Evolutionary conservation across 2,113 vertebrate genomes (phyloP), one percentile per base, ranked within the genome.

Genomic region (Spea bombifrons): DNA sequence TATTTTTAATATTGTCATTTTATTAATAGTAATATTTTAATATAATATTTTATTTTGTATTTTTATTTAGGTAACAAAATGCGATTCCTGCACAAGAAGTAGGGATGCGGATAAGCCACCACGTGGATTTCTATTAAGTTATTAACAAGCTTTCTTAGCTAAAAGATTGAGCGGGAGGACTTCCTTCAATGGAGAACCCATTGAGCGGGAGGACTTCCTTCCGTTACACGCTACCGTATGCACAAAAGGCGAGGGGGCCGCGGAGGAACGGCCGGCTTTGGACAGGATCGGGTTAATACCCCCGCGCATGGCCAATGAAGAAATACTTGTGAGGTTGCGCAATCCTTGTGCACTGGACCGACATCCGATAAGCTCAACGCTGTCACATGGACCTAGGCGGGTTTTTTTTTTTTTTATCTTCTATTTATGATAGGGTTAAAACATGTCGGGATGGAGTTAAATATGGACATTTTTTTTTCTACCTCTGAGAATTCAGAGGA

Each of bases 51-150:
- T 67, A 7, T 45, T 65, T 76, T 78, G 75, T 82, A 76, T 81
- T 73, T 81, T 83, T 50, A 66, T 49, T 13, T 83, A 99, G 97
- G 97, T 85, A 99, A 92, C 89, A 99, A 98, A 93, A 98, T 99
- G 96, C 97, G 96, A 89, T 98, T 98, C 85, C 97, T 98, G 75
- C 96, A 99, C 90, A 99, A 99, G 93, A 99, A 98, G 92, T 73
- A 80, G 16, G 44, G 48, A 5, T 4, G 69, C 17, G 59, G 47
- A 69, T 17, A 59, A 66, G 46, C 49, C 46, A 13, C 8, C 15
- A 3, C 45, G n/a, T 16, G 68, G 68, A 72, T 61, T 4, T 61
- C 16, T 57, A 43, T 44, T 78, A 78, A 78, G 12, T 66, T 78
- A 78, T 71, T 71, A 79, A 66, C 77, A 53, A 55, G 48, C 17